These are phyloP conservation scores for Cacatua alba DNA, from an alignment of 2,113 vertebrate genomes.

Conservation along the genomic window DNA sequence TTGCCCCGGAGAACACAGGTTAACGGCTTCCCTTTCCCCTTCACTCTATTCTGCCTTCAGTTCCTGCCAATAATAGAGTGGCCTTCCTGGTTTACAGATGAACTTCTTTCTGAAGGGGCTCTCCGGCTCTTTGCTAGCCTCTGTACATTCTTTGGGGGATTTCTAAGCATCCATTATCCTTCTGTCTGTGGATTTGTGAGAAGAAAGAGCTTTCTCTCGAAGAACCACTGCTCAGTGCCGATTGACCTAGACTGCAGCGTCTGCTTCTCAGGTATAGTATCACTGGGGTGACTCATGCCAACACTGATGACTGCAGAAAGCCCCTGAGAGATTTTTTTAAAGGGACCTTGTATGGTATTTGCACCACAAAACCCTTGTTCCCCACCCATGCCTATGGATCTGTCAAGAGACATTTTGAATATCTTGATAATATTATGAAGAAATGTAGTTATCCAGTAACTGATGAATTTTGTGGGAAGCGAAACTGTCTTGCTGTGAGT, in stretches of 20 bases:
- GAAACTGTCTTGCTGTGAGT: not conserved
- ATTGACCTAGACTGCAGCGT: not conserved
- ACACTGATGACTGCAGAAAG: not conserved
- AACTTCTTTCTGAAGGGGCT: not conserved
- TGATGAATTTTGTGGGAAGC: not conserved
- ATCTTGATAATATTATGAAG: not conserved
- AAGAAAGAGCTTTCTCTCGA: not conserved
- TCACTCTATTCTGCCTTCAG: rapidly evolving
- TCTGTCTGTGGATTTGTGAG: not conserved
- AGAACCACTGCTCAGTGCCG: not conserved
- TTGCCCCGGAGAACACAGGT: not conserved
- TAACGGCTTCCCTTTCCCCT: not conserved
- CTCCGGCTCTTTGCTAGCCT: not conserved
- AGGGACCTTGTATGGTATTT: not conserved
- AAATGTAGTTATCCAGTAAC: not conserved
- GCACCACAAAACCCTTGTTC: not conserved
- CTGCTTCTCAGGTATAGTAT: not conserved
- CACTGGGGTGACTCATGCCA: not conserved
- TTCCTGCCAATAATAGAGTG: not conserved
- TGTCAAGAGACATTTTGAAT: not conserved
- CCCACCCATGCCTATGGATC: rapidly evolving
- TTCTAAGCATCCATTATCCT: not conserved
- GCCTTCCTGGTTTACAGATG: not conserved
- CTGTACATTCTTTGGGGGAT: not conserved
- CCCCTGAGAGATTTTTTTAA: not conserved